Percentiles rank a stretch among this genome's conserved stretches.
Conservation (phyloP, 2,888 invertebrate genomes). For the Cecidostiba fungosa region DNA sequence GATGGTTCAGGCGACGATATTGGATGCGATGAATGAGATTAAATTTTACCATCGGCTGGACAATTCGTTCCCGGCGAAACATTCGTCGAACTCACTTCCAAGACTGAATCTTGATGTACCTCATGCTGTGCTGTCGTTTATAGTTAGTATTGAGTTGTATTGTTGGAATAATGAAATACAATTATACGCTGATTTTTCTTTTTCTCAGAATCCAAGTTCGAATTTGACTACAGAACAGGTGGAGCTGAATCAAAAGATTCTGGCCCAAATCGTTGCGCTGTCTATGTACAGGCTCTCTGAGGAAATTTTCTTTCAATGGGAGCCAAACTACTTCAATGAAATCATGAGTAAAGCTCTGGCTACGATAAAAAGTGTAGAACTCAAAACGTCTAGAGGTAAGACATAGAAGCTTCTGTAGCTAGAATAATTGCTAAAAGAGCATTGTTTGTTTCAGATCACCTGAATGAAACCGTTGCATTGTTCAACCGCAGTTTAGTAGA, state of each 20-base stretch:
- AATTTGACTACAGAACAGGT: conserved; percentile 17
- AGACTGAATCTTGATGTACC: conserved; percentile 71
- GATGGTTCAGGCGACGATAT: conserved; percentile 71
- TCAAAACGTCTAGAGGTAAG: conserved; percentile 69
- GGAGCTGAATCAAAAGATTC: conserved; percentile 63
- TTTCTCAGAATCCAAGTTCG: conserved; percentile 64
- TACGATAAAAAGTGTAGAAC: conserved; percentile 65
- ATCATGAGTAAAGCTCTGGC: conserved; percentile 68
- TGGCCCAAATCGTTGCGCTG: conserved; percentile 73
- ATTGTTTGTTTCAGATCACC: conserved; percentile 63
- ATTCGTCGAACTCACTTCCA: conserved; percentile 60
- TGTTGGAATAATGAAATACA: background rate
- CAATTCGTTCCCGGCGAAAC: conserved; percentile 60
- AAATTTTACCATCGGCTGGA: conserved; percentile 51
- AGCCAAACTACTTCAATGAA: conserved; percentile 72
- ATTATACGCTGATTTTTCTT: background rate
- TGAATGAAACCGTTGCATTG: conserved; percentile 69
- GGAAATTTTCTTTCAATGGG: conserved; percentile 74
- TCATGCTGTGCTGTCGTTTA: conserved; percentile 73
- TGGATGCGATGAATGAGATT: conserved; percentile 68
- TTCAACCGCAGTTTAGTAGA: conserved; percentile 60
- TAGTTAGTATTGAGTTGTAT: conserved; percentile 66
- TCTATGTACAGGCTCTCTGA: conserved; percentile 76
- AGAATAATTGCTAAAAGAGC: background rate
- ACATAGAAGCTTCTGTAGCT: conserved; percentile 4